Evolutionary conservation across 2,888 invertebrate genomes (phyloP).

Genomic region (Coelinius sp.): DNA sequence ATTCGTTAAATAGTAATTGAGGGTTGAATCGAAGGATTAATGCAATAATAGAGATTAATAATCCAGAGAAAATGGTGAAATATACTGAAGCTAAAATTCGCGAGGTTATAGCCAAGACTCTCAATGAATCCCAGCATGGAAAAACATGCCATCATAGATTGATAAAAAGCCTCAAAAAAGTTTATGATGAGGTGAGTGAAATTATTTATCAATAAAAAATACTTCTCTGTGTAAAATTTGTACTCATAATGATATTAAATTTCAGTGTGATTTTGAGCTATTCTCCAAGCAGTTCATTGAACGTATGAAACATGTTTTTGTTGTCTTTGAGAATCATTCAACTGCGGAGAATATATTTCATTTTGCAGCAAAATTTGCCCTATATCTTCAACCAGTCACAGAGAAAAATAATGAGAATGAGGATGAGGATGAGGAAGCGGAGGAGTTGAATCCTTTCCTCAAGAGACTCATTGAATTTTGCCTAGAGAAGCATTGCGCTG

Average conservation of each 20-base stretch:
- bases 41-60: neutral
- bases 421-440: slow-evolving; percentile 68
- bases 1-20: neutral
- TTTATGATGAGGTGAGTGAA: slow-evolving; percentile 76
- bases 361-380: slow-evolving; percentile 81
- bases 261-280: slow-evolving; percentile 73
- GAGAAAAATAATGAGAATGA: slow-evolving; percentile 23
- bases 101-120: slow-evolving; percentile 68
- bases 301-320: slow-evolving; percentile 72
- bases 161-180: slow-evolving; percentile 75
- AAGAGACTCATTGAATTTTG: slow-evolving; percentile 76
- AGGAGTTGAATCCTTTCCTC: slow-evolving; percentile 72
- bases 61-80: slow-evolving; percentile 7
- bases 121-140: slow-evolving; percentile 77
- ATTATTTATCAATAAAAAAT: no score
- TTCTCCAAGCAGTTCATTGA: slow-evolving; percentile 73
- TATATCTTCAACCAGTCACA: slow-evolving; percentile 71
- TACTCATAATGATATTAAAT: slow-evolving; percentile 44
- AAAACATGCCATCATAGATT: slow-evolving; percentile 78
- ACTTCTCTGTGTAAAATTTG: neutral
- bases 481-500: slow-evolving; percentile 73
- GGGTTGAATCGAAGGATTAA: neutral
- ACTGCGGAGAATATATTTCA: slow-evolving; percentile 79
- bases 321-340: slow-evolving; percentile 78
- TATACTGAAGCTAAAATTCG: slow-evolving; percentile 3